A percentile compares a stretch with the other conserved stretches of the same genome.
These are phyloP conservation scores for Hemiscyllium ocellatum DNA, from an alignment of 2,113 vertebrate species.

Conservation along the genomic window DNA sequence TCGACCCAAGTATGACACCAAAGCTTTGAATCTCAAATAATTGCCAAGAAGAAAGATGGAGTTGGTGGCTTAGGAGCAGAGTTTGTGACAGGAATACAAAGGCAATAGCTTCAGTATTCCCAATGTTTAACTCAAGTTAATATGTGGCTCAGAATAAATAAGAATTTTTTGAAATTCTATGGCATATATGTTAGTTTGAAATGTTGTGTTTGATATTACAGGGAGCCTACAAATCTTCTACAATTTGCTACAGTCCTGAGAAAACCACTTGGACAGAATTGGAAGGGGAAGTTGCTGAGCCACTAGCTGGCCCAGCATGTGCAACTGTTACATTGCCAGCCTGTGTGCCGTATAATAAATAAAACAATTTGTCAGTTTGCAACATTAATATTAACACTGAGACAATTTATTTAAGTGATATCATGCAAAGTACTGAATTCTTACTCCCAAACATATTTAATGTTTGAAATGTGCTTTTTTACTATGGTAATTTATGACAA, in stretches of 20 bases:
- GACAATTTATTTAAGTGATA: constrained; percentile 39
- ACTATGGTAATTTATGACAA: constrained; percentile 56
- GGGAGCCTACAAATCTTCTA: constrained; percentile 98
- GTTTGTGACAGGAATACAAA: neutral
- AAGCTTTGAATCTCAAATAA: neutral
- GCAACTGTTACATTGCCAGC: constrained; percentile 86
- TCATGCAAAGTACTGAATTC: constrained; percentile 52
- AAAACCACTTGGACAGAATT: constrained; percentile 94
- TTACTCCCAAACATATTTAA: constrained; percentile 55
- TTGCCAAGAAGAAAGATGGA: neutral
- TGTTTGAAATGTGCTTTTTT: constrained; percentile 61
- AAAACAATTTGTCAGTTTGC: constrained; percentile 44
- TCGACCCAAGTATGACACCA: neutral
- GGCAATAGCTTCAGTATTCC: neutral
- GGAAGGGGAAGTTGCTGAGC: constrained; percentile 94
- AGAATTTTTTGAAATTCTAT: neutral
- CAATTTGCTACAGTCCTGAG: constrained; percentile 97
- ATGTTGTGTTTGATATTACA: constrained; percentile 51
- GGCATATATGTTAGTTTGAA: neutral
- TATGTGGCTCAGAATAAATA: neutral
- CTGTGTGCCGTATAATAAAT: constrained; percentile 95
- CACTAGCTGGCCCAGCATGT: constrained; percentile 88
- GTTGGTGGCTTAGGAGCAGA: neutral
- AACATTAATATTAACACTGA: constrained; percentile 33
- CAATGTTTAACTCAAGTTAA: neutral